phyloP scores from a whole-genome alignment of 2,113 vertebrate species.

The Orthonyx spaldingii region DNA sequence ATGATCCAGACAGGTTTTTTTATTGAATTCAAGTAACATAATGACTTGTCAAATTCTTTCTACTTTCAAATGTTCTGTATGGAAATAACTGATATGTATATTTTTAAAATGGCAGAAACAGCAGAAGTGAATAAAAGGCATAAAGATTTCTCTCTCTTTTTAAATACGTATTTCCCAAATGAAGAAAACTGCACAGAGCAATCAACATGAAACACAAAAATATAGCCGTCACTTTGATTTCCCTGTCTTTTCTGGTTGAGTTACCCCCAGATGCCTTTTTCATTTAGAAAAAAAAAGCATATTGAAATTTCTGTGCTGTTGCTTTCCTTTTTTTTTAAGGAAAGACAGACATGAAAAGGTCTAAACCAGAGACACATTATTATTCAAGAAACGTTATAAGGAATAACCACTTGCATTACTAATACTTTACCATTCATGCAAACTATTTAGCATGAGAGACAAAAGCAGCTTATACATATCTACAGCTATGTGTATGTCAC shows the following conservation, averaged over 20 bases:
- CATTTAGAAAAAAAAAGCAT: neutral
- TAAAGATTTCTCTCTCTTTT: neutral
- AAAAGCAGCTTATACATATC: neutral
- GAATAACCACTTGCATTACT: conserved; percentile 12
- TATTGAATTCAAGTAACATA: neutral
- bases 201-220: neutral
- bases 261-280: neutral
- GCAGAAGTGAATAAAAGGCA: neutral
- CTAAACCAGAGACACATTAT: neutral
- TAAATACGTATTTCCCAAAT: neutral
- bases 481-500: neutral
- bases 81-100: neutral
- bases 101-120: neutral
- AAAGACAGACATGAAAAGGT: neutral
- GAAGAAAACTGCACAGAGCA: neutral
- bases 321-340: neutral
- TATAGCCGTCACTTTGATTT: neutral
- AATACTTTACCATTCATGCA: conserved; percentile 8
- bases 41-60: neutral
- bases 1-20: neutral
- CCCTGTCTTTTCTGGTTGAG: neutral
- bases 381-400: neutral
- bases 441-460: neutral
- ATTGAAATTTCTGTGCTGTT: neutral
- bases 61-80: neutral